Base-by-base conservation (phyloP, 2,113 vertebrate species). In the Zapornia atra region DNA sequence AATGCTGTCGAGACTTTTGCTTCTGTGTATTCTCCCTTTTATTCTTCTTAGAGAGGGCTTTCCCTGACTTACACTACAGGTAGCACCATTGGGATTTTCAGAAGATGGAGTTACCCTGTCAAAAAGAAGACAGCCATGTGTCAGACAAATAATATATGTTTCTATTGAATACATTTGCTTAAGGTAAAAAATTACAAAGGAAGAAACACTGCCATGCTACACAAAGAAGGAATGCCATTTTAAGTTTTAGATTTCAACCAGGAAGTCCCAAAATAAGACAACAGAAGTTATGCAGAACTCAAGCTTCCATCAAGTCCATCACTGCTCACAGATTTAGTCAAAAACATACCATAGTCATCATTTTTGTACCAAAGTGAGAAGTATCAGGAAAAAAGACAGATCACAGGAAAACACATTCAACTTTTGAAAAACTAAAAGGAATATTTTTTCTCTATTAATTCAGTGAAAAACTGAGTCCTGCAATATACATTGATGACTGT, bases 31-130 rank as follows among this genome's bases (percentile, higher is more conserved):
- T 96, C 99, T 98, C 82, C 99, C 99, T 97, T 99, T 99, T 97
- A 99, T 99, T 98, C 99, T 98, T 95, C 99, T 98, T 92, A 99
- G 98, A 84, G 99, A 99, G 81, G 99, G 99, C 92, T 99, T 99
- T 95, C 99, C 99, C 97, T 99, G 99, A 97, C 93, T 98, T 93
- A 98, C 98, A 92, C 98, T 98, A 92, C 99, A 98, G 94, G 98
- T 98, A 98, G 98, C 98, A 98, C 98, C 99, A 98, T 97, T 97
- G 86, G 99, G 98, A 95, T 98, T 98, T 96, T 99, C 99, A 29
- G 98, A 99, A 94, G 98, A 99, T 86, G 99, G 99, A 93, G 99
- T 98, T 96, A 99, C 98, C 99, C 99, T 99, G 97, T 60, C 91
- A 98, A 97, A 75, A 26, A 94, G 11, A 40, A 85, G 24, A 94